These are phyloP conservation scores for Antigone vipio DNA, from an alignment of 2,113 vertebrate genomes.

Conservation along the genomic window DNA sequence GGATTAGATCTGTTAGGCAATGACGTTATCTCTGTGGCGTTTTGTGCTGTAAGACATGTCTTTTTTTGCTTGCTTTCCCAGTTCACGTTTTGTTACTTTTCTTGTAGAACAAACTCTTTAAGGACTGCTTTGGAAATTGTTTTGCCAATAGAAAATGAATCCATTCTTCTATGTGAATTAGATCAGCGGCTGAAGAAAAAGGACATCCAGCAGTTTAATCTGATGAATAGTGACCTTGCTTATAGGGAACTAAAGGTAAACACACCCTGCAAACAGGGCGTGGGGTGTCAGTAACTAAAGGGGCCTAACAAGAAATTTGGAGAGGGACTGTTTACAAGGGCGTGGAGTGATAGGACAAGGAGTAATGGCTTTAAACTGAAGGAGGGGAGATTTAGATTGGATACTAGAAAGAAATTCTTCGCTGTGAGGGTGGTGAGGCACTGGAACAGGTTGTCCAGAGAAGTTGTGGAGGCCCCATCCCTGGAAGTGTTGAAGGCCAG, in stretches of 20 bases:
- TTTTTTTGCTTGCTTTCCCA: background rate
- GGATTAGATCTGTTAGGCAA: background rate
- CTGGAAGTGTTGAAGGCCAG: too few relatives aligned
- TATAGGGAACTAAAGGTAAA: constrained; percentile 69
- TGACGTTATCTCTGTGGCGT: background rate
- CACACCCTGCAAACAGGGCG: too few relatives aligned
- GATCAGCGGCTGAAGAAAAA: constrained; percentile 76
- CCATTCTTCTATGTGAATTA: constrained; percentile 70
- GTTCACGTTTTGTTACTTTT: constrained; percentile 18
- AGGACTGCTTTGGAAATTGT: constrained; percentile 79
- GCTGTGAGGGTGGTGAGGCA: too few relatives aligned
- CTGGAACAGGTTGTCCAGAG: too few relatives aligned
- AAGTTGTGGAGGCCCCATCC: too few relatives aligned
- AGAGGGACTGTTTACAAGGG: too few relatives aligned
- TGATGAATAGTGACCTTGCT: constrained; percentile 69
- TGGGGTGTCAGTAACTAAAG: too few relatives aligned
- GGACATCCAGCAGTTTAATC: constrained; percentile 73
- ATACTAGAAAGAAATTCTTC: too few relatives aligned
- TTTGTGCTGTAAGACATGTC: background rate
- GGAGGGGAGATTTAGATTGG: too few relatives aligned
- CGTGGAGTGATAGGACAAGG: too few relatives aligned
- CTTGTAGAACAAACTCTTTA: constrained; percentile 79
- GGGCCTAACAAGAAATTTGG: too few relatives aligned
- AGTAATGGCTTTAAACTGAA: too few relatives aligned
- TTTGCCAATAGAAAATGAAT: constrained; percentile 80